Conservation (phyloP, 2,888 invertebrate genomes). For the Nectonema munidae region DNA sequence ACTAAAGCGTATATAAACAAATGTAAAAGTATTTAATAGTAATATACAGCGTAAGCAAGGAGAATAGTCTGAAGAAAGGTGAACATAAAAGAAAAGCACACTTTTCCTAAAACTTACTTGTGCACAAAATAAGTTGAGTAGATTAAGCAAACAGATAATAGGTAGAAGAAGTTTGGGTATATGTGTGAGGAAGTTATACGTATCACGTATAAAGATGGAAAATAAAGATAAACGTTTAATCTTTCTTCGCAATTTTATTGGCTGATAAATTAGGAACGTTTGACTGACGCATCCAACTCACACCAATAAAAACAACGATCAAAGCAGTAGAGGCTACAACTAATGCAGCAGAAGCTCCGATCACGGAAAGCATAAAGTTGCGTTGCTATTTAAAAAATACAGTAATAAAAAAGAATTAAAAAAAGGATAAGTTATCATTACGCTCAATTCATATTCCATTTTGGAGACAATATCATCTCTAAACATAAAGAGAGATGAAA, state of each 20-base stretch:
- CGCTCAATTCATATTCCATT: slow-evolving; percentile 10
- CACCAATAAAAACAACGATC: slow-evolving; percentile 9
- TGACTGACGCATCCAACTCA: slow-evolving; percentile 11
- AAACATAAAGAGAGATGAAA: not conserved
- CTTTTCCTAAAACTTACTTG: too few species aligned
- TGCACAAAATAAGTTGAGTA: too few species aligned
- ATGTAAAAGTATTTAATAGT: too few species aligned
- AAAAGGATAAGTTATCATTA: slow-evolving; percentile 1
- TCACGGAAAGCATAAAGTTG: slow-evolving; percentile 10
- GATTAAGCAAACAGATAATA: too few species aligned
- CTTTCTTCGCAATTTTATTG: slow-evolving; percentile 6
- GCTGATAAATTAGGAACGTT: slow-evolving; percentile 1
- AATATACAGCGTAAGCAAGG: too few species aligned
- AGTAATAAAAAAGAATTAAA: not conserved
- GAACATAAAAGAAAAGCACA: too few species aligned
- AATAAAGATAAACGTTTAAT: too few species aligned
- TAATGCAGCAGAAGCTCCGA: slow-evolving; percentile 9
- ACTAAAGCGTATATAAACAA: too few species aligned
- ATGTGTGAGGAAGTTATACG: too few species aligned
- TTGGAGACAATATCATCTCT: slow-evolving; percentile 11
- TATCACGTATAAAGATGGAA: too few species aligned
- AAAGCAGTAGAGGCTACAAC: slow-evolving; percentile 10
- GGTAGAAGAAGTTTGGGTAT: too few species aligned
- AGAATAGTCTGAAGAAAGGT: too few species aligned
- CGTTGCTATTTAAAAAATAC: not conserved